Conservation (phyloP, 2,888 invertebrate species). For the Diabrotica balteata region DNA sequence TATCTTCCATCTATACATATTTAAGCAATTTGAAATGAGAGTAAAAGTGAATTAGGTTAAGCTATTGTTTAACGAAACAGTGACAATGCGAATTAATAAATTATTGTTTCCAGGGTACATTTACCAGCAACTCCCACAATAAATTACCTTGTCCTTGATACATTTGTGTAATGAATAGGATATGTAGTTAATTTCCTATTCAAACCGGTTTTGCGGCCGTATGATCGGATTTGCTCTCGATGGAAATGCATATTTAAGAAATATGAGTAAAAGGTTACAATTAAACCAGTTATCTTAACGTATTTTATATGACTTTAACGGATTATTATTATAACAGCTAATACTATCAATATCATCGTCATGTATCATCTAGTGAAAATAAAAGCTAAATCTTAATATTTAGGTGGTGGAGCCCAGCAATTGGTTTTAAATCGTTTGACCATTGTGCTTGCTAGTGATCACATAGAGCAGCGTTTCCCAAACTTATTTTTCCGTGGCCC, state of each 20-base stretch:
- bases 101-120: constrained; percentile 12
- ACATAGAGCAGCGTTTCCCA: too few species aligned
- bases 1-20: too few species aligned
- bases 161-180: constrained; percentile 8
- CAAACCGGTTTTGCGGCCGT: constrained; percentile 10
- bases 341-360: too few species aligned
- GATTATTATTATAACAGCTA: too few species aligned
- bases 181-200: constrained; percentile 9
- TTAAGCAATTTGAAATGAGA: neutral
- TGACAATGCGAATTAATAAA: neutral
- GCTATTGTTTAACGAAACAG: constrained; percentile 4
- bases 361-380: too few species aligned
- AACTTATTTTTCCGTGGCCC: too few species aligned
- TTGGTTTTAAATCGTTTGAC: too few species aligned
- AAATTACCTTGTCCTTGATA: constrained; percentile 22
- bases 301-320: too few species aligned
- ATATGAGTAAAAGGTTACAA: constrained; percentile 3
- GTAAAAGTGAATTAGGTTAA: constrained; percentile 2
- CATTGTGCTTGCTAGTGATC: too few species aligned
- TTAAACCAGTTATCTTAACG: too few species aligned
- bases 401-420: too few species aligned
- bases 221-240: constrained; percentile 6
- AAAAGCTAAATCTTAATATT: too few species aligned
- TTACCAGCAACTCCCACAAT: constrained; percentile 9
- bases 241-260: neutral